A percentile compares a stretch with the other conserved stretches of the same genome.
phyloP scores from a whole-genome alignment of 2,113 vertebrate species.

The Megaptera novaeangliae region DNA sequence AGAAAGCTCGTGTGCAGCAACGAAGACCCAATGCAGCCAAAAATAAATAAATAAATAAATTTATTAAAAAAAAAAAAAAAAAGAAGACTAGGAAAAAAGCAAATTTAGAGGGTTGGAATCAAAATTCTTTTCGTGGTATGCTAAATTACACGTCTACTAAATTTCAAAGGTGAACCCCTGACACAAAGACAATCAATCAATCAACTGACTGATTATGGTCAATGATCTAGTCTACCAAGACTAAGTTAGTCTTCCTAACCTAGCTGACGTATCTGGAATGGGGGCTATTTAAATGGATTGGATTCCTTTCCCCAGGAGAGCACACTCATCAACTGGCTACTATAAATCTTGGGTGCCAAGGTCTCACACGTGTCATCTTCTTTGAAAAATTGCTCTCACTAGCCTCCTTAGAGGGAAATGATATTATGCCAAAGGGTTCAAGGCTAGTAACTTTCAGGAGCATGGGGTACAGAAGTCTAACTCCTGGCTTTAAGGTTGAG shows the following conservation, averaged over 20 bases:
- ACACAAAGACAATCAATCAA: neutral
- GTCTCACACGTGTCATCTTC: neutral
- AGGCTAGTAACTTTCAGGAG: neutral
- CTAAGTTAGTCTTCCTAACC: neutral
- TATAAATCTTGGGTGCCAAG: neutral
- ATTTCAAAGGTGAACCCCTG: neutral
- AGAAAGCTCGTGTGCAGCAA: too few species aligned
- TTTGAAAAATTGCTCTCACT: neutral
- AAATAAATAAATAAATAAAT: too few species aligned
- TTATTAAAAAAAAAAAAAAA: too few species aligned
- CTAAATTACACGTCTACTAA: neutral
- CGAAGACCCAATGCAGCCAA: too few species aligned
- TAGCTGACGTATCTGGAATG: neutral
- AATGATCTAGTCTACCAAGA: neutral
- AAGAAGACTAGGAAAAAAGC: neutral
- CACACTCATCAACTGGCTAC: neutral
- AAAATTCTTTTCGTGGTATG: neutral
- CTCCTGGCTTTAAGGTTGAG: accelerated
- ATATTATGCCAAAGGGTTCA: neutral
- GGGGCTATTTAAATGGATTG: neutral
- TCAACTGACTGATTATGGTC: neutral
- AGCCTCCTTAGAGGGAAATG: neutral
- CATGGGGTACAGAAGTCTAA: accelerated
- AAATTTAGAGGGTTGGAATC: neutral
- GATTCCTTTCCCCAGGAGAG: neutral